Percentiles rank a stretch among this genome's conserved stretches.
Evolutionary conservation across 2,888 invertebrate genomes (phyloP).

Genomic region (Brassicogethes aeneus): DNA sequence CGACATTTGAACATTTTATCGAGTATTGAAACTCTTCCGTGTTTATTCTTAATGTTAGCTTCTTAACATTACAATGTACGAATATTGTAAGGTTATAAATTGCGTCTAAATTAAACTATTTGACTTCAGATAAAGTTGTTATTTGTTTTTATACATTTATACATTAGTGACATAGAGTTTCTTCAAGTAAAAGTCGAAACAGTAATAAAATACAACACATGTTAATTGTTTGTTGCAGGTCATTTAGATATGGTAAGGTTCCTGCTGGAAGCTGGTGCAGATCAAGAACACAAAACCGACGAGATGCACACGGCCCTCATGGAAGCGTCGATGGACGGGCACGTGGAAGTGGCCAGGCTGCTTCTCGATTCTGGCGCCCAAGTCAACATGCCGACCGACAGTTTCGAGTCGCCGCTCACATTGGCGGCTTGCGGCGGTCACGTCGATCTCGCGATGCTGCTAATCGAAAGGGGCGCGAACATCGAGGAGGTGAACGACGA

Average conservation of each 20-base stretch:
- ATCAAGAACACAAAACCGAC: conserved; percentile 97
- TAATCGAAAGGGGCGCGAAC: conserved; percentile 95
- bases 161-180: too few species aligned
- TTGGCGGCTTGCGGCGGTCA: conserved; percentile 98
- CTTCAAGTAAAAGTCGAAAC: too few species aligned
- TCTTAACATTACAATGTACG: too few species aligned
- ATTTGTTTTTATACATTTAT: too few species aligned
- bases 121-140: too few species aligned
- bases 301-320: conserved; percentile 99
- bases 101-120: too few species aligned
- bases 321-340: conserved; percentile 99
- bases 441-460: conserved; percentile 89
- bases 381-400: conserved; percentile 98
- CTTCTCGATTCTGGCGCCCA: conserved; percentile 95
- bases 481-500: conserved; percentile 99
- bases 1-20: too few species aligned
- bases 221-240: conserved; percentile 41
- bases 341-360: conserved; percentile 92
- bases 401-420: conserved; percentile 97
- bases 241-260: conserved; percentile 97
- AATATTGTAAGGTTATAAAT: too few species aligned
- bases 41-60: too few species aligned
- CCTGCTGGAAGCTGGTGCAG: conserved; percentile 90
- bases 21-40: too few species aligned
- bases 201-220: neutral